Conservation (phyloP, 2,888 invertebrate genomes). For the Adela reaumurella region DNA sequence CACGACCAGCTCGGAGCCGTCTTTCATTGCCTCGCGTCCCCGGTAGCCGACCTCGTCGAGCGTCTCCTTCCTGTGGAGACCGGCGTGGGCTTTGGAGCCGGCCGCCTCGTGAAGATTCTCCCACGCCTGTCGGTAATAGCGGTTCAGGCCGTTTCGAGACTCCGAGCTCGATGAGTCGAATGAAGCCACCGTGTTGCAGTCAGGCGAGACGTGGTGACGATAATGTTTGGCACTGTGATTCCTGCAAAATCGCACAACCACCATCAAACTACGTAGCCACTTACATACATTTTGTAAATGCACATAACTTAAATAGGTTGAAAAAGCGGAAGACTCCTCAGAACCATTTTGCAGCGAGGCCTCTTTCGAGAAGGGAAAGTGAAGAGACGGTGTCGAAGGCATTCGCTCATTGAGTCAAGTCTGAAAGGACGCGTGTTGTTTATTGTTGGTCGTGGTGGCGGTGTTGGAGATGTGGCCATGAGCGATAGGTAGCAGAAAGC, state of each 20-base stretch:
- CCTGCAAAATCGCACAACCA: constrained; percentile 32
- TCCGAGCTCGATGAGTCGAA: constrained; percentile 86
- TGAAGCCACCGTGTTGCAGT: constrained; percentile 88
- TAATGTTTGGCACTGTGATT: constrained; percentile 83
- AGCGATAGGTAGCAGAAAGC: too few species aligned
- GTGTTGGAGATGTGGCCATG: too few species aligned
- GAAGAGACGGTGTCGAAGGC: neutral
- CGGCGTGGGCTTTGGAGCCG: constrained; percentile 58
- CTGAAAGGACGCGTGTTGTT: too few species aligned
- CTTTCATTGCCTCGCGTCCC: constrained; percentile 57
- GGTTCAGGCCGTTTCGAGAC: constrained; percentile 77
- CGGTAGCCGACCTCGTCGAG: constrained; percentile 55
- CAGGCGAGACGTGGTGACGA: constrained; percentile 83
- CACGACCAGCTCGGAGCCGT: constrained; percentile 74
- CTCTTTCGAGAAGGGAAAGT: neutral
- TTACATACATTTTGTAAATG: too few species aligned
- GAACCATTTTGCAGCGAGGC: neutral
- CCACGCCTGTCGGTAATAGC: constrained; percentile 91
- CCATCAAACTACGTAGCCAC: too few species aligned
- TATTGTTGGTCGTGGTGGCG: too few species aligned
- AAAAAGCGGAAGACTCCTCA: too few species aligned
- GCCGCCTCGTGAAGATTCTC: constrained; percentile 85
- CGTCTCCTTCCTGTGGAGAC: constrained; percentile 66
- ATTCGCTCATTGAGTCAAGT: too few species aligned
- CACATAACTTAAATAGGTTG: too few species aligned